These are phyloP conservation scores for Megaptera novaeangliae DNA, from an alignment of 2,113 vertebrate species.

Conservation along the genomic window DNA sequence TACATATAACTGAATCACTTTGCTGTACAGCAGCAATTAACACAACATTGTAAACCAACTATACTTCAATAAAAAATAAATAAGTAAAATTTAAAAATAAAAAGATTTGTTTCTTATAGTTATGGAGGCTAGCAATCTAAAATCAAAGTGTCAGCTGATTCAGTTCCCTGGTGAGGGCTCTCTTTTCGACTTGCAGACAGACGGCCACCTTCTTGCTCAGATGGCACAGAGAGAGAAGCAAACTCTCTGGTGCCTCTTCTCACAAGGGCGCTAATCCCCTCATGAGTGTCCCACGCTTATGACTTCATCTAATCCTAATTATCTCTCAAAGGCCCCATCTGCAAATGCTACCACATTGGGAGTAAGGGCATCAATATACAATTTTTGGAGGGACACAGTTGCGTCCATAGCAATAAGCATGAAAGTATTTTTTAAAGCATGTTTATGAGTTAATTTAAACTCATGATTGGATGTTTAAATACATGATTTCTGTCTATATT, in stretches of 20 bases:
- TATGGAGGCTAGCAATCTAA: neutral
- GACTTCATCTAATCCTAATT: neutral
- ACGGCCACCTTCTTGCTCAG: neutral
- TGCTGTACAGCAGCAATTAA: neutral
- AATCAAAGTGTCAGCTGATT: neutral
- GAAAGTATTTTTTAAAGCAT: neutral
- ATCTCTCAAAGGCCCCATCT: neutral
- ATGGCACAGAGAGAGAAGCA: neutral
- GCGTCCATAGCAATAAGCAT: neutral
- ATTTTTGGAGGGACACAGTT: neutral
- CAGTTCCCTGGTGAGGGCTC: neutral
- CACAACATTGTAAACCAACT: neutral
- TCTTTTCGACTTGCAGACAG: neutral
- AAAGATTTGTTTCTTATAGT: neutral
- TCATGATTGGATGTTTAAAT: neutral
- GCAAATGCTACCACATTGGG: neutral
- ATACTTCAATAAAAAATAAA: neutral
- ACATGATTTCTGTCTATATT: neutral
- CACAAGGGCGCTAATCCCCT: neutral
- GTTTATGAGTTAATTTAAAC: constrained; percentile 11
- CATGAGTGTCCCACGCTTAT: neutral
- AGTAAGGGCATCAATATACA: neutral
- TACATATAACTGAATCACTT: neutral
- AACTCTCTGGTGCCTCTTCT: neutral
- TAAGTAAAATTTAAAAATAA: neutral